phyloP scores from a whole-genome alignment of 2,113 vertebrate species.

The Tympanuchus pallidicinctus region DNA sequence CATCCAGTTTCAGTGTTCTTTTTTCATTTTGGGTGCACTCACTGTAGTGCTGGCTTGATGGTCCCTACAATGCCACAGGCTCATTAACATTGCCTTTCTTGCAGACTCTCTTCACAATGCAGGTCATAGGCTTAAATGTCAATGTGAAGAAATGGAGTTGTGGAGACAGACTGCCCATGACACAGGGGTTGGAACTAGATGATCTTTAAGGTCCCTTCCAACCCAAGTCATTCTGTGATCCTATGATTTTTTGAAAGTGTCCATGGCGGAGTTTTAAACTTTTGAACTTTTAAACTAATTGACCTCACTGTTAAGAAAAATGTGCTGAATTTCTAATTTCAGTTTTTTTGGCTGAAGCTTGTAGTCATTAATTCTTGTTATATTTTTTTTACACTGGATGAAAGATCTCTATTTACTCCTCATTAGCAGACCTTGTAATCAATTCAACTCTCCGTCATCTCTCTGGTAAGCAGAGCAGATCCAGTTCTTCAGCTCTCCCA shows the following conservation, averaged over 20 bases:
- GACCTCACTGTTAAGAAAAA: neutral
- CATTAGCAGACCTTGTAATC: neutral
- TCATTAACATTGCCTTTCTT: neutral
- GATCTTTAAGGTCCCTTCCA: too few relatives aligned
- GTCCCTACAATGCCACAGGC: neutral
- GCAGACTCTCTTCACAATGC: neutral
- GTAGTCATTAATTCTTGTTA: slow-evolving; percentile 30
- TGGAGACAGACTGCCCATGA: neutral
- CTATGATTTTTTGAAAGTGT: too few relatives aligned
- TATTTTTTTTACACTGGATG: neutral
- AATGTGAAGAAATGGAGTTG: neutral
- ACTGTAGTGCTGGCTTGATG: neutral
- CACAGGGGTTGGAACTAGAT: too few relatives aligned
- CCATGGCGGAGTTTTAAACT: neutral
- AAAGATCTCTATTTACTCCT: slow-evolving; percentile 36
- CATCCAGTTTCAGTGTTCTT: neutral
- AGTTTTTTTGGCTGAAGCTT: neutral
- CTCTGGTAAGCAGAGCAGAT: slow-evolving; percentile 5
- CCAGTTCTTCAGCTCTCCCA: neutral
- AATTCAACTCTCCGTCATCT: neutral
- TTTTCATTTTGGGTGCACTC: neutral
- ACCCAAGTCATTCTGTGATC: too few relatives aligned
- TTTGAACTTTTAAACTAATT: neutral
- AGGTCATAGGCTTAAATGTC: neutral
- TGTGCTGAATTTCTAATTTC: neutral